Conservation (phyloP, 2,113 vertebrate species). For the Aviceda subcristata region DNA sequence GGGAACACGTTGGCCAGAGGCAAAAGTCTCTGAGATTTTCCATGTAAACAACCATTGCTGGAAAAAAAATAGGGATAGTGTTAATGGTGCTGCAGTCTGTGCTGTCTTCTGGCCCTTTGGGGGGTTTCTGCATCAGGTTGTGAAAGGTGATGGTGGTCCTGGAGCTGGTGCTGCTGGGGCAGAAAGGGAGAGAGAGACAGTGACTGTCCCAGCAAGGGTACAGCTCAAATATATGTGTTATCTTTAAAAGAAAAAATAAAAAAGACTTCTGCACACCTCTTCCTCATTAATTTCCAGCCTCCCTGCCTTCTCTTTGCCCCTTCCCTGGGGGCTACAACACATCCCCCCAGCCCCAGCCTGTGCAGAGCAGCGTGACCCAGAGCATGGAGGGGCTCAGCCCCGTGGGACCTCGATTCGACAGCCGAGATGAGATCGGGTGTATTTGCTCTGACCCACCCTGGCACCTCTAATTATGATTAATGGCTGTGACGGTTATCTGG, state of each 20-base stretch:
- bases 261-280: background rate
- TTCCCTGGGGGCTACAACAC: background rate
- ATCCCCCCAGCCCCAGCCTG: background rate
- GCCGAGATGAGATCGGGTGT: background rate
- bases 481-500: background rate
- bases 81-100: background rate
- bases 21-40: background rate
- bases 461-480: background rate
- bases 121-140: background rate
- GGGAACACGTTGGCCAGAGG: background rate
- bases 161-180: background rate
- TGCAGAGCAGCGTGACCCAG: rapidly evolving
- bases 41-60: background rate
- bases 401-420: rapidly evolving
- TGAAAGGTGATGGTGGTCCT: background rate
- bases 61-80: rapidly evolving
- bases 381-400: background rate
- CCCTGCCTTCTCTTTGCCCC: background rate
- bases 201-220: background rate
- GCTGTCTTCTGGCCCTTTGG: background rate
- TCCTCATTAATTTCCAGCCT: background rate
- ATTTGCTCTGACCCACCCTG: background rate
- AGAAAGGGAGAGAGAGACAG: background rate
- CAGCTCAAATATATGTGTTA: rapidly evolving
- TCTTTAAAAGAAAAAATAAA: background rate